A percentile compares a stretch with the other conserved stretches of the same genome.
Conservation (phyloP, 2,797 vertebrate genomes). For the Petrocephalus schoutedeni region DNA sequence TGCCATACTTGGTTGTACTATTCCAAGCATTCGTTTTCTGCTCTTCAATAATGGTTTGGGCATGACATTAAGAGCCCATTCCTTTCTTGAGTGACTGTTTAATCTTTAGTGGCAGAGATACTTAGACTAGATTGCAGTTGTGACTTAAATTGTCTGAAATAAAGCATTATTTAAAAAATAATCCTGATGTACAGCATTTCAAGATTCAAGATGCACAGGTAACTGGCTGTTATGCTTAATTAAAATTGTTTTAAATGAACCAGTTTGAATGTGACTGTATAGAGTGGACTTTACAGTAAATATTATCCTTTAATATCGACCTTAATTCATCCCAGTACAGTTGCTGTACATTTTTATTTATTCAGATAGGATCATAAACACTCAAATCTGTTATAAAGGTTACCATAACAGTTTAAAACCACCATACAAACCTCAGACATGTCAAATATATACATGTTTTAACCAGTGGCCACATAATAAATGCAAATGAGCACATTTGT, state of each 20-base stretch:
- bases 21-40: conserved; percentile 29
- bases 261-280: neutral
- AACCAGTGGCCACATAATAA: neutral
- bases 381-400: neutral
- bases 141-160: conserved; percentile 54
- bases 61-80: conserved; percentile 26
- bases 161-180: conserved; percentile 70
- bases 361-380: conserved; percentile 37
- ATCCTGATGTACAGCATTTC: neutral
- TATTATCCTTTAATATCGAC: neutral
- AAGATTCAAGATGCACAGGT: conserved; percentile 1
- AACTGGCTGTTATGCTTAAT: neutral
- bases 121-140: conserved; percentile 35
- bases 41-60: conserved; percentile 34
- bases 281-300: neutral
- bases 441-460: neutral
- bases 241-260: neutral
- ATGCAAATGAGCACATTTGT: neutral
- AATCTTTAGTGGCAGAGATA: conserved; percentile 16
- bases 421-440: conserved; percentile 3
- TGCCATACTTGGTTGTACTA: conserved; percentile 33
- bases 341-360: conserved; percentile 23
- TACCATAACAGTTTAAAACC: neutral
- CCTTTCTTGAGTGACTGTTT: neutral
- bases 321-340: conserved; percentile 20